Evolutionary conservation across 2,888 invertebrate species (phyloP), one percentile per base, ranked within the genome.

Genomic region (Trichacis sp.): DNA sequence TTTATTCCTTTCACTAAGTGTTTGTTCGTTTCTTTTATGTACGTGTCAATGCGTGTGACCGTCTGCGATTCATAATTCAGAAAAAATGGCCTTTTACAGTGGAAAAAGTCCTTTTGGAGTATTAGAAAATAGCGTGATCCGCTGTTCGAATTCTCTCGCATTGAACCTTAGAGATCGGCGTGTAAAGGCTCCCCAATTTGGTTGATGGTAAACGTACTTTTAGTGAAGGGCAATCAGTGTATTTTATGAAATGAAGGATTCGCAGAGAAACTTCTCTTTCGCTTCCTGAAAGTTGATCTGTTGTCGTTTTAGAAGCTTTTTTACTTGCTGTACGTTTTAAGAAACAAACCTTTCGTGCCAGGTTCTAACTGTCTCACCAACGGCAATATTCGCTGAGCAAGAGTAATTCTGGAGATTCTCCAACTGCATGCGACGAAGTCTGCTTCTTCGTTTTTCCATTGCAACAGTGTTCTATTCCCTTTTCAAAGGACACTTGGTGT

Each of bases 101-200:
- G 51, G 0, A 43, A 54, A 29, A 51, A 60, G 19, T 69, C 69
- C 18, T 56, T 58, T 19, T 60, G 65, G 9, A 69, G 18, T 8
- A 69, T 14, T 0, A 65, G 33, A 30, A 55, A 69, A 33, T 61
- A 69, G 14, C 54, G 17, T 1, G 61, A 19, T 14, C 63, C 69
- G 45, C 56, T 58, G 2, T 64, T n/a, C 8, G 66, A 71, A 1
- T 53, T 40, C 1, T 51, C 50, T 17, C 63, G 61, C 69, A 73
- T 69, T 1, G 54, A 64, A 0, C 72, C 72, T 18, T 70, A 69
- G 1, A 71, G 30, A n/a, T 73, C 71, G 1, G 63, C 66, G 30
- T 70, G 69, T 0, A 71, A 36, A 0, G 72, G 20, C 12, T 72
- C 68, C 1, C 68, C 69, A 2, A 45, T 24, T 48, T 38, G 51